These are phyloP conservation scores for Mayetiola destructor DNA, from an alignment of 2,888 invertebrate genomes.

Conservation along the genomic window DNA sequence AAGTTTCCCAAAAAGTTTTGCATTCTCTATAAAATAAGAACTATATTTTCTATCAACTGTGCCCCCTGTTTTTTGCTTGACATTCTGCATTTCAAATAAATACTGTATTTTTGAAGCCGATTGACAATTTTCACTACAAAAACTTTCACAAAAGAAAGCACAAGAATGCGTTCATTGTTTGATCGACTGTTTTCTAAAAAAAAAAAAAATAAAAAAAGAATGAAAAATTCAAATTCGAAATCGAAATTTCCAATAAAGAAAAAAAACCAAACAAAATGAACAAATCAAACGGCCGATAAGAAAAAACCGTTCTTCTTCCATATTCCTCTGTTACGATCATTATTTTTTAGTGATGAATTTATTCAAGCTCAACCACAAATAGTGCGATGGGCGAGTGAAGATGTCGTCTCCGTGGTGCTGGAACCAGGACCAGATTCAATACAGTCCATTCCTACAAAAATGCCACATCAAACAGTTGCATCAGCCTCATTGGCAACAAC, in stretches of 20 bases:
- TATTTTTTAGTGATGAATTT: conserved; percentile 91
- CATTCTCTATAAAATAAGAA: too few species aligned
- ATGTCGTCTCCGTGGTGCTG: conserved; percentile 48
- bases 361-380: conserved; percentile 93
- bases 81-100: too few species aligned
- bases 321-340: too few species aligned
- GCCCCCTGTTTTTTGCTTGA: too few species aligned
- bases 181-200: neutral
- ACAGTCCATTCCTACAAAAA: conserved; percentile 19
- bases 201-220: neutral
- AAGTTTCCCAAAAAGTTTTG: too few species aligned
- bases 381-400: conserved; percentile 91
- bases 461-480: conserved; percentile 6
- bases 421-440: conserved; percentile 34
- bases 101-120: too few species aligned
- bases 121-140: conserved; percentile 1
- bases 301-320: conserved; percentile 15
- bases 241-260: neutral
- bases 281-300: conserved; percentile 13
- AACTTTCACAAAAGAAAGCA: conserved; percentile 8
- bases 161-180: neutral
- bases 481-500: conserved; percentile 24
- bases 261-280: neutral
- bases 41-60: too few species aligned
- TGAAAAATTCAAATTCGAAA: neutral